Base-by-base conservation (phyloP, 2,888 invertebrate species). In the Coronaproctus castanopsis region DNA sequence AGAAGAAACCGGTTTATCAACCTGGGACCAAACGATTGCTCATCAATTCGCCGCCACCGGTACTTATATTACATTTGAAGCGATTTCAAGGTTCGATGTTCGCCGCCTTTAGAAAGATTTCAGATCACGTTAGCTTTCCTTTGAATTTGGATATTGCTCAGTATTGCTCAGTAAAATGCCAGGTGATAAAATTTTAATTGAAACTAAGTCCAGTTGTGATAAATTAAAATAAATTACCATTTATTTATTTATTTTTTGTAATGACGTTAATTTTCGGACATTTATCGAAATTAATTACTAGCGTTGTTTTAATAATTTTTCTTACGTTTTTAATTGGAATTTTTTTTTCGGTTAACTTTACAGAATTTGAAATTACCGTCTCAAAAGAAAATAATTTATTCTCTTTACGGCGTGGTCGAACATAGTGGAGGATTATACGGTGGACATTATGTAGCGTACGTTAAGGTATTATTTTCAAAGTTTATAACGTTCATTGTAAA, bases 31-130 rank as follows among this genome's bases (percentile, higher is more conserved):
- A 88, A 70, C 85, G 88, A 66, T 81, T 88, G 71, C 77, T 95
- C 50, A 83, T 98, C 24, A 87, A 87, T 64, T 82, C 83, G 69
- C 92, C 93, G 22, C 97, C 97, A 0, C 87, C 92, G 2, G 85
- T 97, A 57, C 77, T 98, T 1, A 97, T 96, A 58, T 74, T 98
- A 21, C 97, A 98, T 70, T 74, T 98, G 64, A 98, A 98, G 73
- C 76, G 97, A 63, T 98, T 97, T 75, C 92, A 95, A 75, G 82
- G 92, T 69, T 78, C 82, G 56, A 21, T 36, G 20, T 36, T 49
- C 14, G 36, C 49, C 49, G 36, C 56, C 1, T 56, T 56, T 19
- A 75, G 80, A 3, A 97, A 97, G 76, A 80, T 92, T 66, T 80
- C 83, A 10, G 83, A 86, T 63, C 84, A 83, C 65, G 92, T 97